phyloP scores from a whole-genome alignment of 2,888 invertebrate genomes.

The Nomada lathburiana region DNA sequence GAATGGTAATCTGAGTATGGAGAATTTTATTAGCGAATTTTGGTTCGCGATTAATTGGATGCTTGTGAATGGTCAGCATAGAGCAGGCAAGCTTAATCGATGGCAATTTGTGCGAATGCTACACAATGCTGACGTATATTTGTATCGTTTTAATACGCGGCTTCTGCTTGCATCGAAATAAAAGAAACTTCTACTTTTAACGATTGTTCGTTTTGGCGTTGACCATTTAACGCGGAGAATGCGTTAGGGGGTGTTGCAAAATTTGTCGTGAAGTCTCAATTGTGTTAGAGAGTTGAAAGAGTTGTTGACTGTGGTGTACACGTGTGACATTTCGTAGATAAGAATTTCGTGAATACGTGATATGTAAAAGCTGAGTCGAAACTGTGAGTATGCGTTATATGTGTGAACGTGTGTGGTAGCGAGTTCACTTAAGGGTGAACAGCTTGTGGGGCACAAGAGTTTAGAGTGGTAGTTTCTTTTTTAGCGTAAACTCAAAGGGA shows the following conservation, averaged over 20 bases:
- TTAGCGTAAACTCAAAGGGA: neutral
- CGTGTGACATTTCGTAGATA: neutral
- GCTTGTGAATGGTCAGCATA: neutral
- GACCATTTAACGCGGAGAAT: neutral
- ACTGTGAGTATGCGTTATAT: neutral
- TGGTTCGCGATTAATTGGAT: too few relatives aligned
- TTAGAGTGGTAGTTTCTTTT: slow-evolving; percentile 2
- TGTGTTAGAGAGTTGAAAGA: neutral
- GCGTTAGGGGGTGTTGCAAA: neutral
- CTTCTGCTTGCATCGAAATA: too few relatives aligned
- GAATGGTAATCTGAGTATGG: slow-evolving; percentile 66
- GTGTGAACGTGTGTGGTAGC: neutral
- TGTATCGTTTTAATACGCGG: too few relatives aligned
- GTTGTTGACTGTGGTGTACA: neutral
- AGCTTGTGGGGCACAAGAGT: neutral
- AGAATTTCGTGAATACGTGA: neutral
- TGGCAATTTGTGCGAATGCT: too few relatives aligned
- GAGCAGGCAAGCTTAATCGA: too few relatives aligned
- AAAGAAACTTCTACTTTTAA: too few relatives aligned
- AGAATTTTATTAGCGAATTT: neutral
- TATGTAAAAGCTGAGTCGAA: neutral
- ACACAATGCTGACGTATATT: too few relatives aligned
- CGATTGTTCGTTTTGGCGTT: neutral
- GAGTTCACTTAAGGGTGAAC: slow-evolving; percentile 8
- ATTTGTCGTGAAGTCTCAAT: neutral